A percentile compares a stretch with the other conserved stretches of the same genome.
phyloP scores from a whole-genome alignment of 2,797 vertebrate genomes.

The Bovichtus variegatus region DNA sequence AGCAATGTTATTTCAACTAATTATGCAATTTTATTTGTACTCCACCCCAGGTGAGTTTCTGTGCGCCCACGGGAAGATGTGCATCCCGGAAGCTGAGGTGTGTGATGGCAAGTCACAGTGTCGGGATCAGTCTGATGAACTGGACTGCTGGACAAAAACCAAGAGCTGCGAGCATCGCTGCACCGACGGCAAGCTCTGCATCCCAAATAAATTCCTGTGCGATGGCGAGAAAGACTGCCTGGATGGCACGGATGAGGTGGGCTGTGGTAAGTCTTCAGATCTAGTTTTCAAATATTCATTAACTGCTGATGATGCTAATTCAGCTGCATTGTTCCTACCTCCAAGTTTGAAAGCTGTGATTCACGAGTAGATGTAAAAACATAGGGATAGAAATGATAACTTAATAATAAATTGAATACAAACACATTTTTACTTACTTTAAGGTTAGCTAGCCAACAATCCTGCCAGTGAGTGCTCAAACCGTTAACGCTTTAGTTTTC shows the following conservation, averaged over 20 bases:
- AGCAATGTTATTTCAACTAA: neutral
- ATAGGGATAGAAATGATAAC: neutral
- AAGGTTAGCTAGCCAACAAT: too few species aligned
- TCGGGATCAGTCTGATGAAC: slow-evolving; percentile 89
- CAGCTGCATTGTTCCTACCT: neutral
- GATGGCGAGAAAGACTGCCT: slow-evolving; percentile 90
- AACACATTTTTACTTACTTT: neutral
- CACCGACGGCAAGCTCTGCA: slow-evolving; percentile 81
- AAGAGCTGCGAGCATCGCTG: slow-evolving; percentile 87
- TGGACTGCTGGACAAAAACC: slow-evolving; percentile 77
- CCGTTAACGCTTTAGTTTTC: neutral
- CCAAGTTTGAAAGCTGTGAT: too few species aligned
- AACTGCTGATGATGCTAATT: neutral
- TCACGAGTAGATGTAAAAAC: neutral
- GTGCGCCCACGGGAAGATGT: slow-evolving; percentile 83
- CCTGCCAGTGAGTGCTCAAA: neutral
- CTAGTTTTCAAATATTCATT: neutral
- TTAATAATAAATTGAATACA: neutral
- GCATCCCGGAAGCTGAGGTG: slow-evolving; percentile 76
- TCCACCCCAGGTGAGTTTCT: slow-evolving; percentile 84
- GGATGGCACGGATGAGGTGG: slow-evolving; percentile 86
- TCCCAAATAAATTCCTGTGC: slow-evolving; percentile 89
- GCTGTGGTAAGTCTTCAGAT: slow-evolving; percentile 81
- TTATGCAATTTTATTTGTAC: neutral
- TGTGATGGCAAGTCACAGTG: slow-evolving; percentile 90